phyloP scores from a whole-genome alignment of 2,888 invertebrate genomes.

The Asteroscopus sphinx region DNA sequence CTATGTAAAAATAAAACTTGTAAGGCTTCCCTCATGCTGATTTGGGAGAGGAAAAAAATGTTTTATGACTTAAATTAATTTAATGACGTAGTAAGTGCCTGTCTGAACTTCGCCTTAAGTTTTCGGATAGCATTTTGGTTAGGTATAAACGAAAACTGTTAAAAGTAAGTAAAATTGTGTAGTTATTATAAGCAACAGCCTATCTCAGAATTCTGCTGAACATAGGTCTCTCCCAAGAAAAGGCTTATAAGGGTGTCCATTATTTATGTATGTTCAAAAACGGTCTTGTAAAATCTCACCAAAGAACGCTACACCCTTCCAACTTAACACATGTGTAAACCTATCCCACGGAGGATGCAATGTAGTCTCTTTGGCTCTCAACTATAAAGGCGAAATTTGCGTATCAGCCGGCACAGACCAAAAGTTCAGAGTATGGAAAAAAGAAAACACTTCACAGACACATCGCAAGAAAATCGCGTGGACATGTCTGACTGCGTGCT shows the following conservation, averaged over 20 bases:
- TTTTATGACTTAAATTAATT: constrained; percentile 55
- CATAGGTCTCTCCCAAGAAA: too few relatives aligned
- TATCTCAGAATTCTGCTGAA: too few relatives aligned
- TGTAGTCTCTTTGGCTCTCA: constrained; percentile 78
- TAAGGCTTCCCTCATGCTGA: constrained; percentile 52
- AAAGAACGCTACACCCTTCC: constrained; percentile 70
- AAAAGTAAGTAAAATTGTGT: not conserved
- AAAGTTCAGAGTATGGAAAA: constrained; percentile 83
- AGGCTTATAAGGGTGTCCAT: too few relatives aligned
- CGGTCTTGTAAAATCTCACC: too few relatives aligned
- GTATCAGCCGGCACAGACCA: constrained; percentile 84
- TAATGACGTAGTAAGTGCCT: constrained; percentile 42
- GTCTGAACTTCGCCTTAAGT: constrained; percentile 26
- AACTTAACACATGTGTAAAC: constrained; percentile 81
- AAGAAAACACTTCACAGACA: constrained; percentile 63
- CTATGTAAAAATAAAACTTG: constrained; percentile 65
- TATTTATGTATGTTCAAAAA: too few relatives aligned
- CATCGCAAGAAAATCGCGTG: constrained; percentile 65
- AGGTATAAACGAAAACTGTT: too few relatives aligned
- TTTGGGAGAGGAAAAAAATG: constrained; percentile 40
- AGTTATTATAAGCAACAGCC: not conserved
- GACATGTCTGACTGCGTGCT: constrained; percentile 83
- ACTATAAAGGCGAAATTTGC: constrained; percentile 78
- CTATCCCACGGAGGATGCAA: constrained; percentile 84
- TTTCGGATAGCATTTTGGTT: constrained; percentile 13